Conservation (phyloP, 2,113 vertebrate species). For the Tautogolabrus adspersus region DNA sequence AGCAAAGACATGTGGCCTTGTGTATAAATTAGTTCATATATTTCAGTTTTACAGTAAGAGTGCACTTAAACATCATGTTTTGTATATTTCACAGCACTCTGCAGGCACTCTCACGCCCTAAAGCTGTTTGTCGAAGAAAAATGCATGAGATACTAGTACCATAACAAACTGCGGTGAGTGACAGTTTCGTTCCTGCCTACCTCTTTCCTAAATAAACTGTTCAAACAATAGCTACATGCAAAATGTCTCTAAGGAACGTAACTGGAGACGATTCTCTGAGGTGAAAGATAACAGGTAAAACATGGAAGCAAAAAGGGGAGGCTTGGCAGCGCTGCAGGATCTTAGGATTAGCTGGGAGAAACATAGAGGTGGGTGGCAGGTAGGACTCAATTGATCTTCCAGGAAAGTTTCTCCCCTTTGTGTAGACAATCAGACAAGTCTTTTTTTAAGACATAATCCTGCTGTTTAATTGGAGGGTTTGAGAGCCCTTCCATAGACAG, state of each 20-base stretch:
- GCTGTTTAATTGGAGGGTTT: constrained; percentile 38
- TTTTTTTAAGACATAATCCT: constrained; percentile 55
- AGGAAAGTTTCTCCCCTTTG: constrained; percentile 62
- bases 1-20: too few species aligned
- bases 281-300: constrained; percentile 44
- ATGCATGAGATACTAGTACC: constrained; percentile 70
- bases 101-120: too few species aligned
- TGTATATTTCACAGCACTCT: background rate
- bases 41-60: background rate
- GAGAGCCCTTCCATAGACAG: constrained; percentile 41
- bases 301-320: constrained; percentile 9
- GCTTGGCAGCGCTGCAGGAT: constrained; percentile 10
- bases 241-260: constrained; percentile 62
- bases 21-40: too few species aligned
- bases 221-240: constrained; percentile 59
- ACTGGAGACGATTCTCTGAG: constrained; percentile 56
- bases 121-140: constrained; percentile 33
- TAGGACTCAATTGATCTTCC: constrained; percentile 37
- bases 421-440: constrained; percentile 44
- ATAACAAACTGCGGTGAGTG: constrained; percentile 66
- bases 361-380: constrained; percentile 41
- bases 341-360: constrained; percentile 48
- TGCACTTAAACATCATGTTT: background rate
- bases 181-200: constrained; percentile 78
- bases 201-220: constrained; percentile 64